These are phyloP conservation scores for Cyclophora punctaria DNA, from an alignment of 2,888 invertebrate species.

Conservation along the genomic window DNA sequence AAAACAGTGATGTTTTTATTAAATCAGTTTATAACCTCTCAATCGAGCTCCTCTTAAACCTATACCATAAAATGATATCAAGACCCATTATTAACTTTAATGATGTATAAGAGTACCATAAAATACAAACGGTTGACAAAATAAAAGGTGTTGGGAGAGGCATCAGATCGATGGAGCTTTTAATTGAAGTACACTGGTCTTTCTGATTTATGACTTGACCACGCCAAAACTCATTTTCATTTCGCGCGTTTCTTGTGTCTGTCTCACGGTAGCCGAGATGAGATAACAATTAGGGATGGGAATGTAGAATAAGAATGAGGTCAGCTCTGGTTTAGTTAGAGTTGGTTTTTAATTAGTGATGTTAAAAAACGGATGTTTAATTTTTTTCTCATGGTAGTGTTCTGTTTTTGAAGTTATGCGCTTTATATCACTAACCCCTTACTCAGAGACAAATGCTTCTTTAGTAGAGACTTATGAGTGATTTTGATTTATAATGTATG, in stretches of 20 bases:
- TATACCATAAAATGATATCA: not conserved
- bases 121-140: constrained; percentile 12
- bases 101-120: constrained; percentile 4
- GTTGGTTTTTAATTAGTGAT: too few species aligned
- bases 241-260: constrained; percentile 44
- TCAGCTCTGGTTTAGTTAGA: too few species aligned
- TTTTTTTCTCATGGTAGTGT: not conserved
- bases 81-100: constrained; percentile 2
- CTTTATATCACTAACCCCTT: not conserved
- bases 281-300: too few species aligned
- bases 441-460: not conserved
- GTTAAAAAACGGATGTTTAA: too few species aligned
- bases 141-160: constrained; percentile 28
- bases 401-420: not conserved
- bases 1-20: too few species aligned
- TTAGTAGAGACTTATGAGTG: too few species aligned
- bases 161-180: constrained; percentile 65
- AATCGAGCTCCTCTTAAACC: too few species aligned
- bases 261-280: constrained; percentile 19
- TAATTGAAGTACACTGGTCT: constrained; percentile 71
- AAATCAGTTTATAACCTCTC: too few species aligned
- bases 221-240: constrained; percentile 69
- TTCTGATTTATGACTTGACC: constrained; percentile 69
- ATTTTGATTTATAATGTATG: too few species aligned
- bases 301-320: too few species aligned